phyloP scores from a whole-genome alignment of 2,797 vertebrate genomes.

The Falco concolor region DNA sequence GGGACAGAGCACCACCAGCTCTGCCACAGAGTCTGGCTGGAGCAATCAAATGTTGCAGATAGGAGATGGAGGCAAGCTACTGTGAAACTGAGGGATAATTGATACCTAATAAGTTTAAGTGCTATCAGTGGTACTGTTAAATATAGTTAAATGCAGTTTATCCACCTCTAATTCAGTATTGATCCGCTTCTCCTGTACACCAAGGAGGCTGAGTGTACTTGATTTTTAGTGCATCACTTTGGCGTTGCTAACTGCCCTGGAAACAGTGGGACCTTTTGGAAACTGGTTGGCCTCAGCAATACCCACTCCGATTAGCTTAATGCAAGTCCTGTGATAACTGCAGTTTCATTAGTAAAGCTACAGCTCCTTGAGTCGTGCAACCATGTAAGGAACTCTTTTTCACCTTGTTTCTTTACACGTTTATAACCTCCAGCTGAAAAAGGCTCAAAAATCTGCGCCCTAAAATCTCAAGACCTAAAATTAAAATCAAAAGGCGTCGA shows the following conservation, averaged over 20 bases:
- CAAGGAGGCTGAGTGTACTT: background rate
- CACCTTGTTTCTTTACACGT: background rate
- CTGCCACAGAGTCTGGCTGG: background rate
- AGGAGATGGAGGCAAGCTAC: background rate
- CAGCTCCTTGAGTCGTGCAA: background rate
- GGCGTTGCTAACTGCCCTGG: background rate
- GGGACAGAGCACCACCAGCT: background rate
- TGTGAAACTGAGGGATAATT: conserved; percentile 25
- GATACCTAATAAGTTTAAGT: conserved; percentile 39
- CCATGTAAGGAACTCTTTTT: background rate
- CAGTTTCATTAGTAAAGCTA: background rate
- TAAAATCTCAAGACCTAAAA: background rate
- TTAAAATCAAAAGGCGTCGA: background rate
- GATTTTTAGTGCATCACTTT: background rate
- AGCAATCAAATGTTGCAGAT: background rate
- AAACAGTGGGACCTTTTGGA: background rate
- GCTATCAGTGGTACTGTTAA: conserved; percentile 46
- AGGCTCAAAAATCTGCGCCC: background rate
- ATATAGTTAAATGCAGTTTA: conserved; percentile 57
- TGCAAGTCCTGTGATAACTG: background rate
- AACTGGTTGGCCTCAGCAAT: background rate
- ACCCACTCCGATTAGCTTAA: background rate
- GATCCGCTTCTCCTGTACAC: background rate
- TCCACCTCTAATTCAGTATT: conserved; percentile 45
- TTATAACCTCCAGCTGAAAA: background rate